Conservation (phyloP, 2,113 vertebrate genomes). For the Saiga tatarica region DNA sequence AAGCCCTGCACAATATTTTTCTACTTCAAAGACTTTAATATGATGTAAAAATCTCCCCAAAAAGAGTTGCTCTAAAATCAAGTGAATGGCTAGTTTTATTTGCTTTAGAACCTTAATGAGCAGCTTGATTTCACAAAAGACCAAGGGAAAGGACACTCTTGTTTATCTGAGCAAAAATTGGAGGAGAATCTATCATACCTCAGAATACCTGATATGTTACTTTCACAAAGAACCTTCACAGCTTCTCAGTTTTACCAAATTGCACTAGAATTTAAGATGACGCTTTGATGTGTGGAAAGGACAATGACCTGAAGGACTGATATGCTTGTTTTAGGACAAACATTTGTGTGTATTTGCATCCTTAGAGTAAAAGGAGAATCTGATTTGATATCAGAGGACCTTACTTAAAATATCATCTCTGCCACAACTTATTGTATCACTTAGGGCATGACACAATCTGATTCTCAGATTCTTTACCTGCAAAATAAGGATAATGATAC, state of each 20-base stretch:
- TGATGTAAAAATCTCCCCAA: not conserved
- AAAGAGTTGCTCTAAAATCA: not conserved
- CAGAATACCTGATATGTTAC: not conserved
- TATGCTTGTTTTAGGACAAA: not conserved
- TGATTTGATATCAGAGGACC: not conserved
- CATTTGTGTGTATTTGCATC: not conserved
- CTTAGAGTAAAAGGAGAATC: not conserved
- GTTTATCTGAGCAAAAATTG: not conserved
- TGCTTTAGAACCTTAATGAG: not conserved
- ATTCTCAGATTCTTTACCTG: not conserved
- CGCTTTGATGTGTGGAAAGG: not conserved
- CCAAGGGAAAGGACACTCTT: not conserved
- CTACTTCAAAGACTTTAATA: not conserved
- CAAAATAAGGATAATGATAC: not conserved
- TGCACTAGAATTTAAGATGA: not conserved
- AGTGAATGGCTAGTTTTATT: not conserved
- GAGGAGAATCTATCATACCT: not conserved
- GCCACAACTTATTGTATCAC: not conserved
- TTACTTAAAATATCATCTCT: not conserved
- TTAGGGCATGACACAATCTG: not conserved
- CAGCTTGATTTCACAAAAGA: constrained; percentile 16
- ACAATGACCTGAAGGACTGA: not conserved
- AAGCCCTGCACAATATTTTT: not conserved
- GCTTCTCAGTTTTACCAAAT: not conserved
- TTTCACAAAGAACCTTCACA: not conserved